Base-by-base conservation (phyloP, 2,113 vertebrate species). In the Centropristis striata region DNA sequence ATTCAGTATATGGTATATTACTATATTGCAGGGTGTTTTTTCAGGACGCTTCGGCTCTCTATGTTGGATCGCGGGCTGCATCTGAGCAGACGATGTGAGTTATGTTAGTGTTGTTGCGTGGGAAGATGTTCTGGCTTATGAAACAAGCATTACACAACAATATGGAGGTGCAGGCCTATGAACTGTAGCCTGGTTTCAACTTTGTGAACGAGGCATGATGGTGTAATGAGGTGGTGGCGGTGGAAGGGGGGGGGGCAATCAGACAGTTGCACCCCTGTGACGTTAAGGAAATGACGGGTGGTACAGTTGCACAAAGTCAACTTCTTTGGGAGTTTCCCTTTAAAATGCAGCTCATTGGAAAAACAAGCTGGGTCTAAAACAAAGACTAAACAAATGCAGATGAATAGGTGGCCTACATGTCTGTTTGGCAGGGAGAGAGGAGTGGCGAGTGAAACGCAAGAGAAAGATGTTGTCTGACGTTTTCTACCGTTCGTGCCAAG, bases 251-350 rank as follows among this genome's bases (percentile, higher is more conserved):
- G 61, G 69, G 18, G 44, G 41, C 53, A 20, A 8, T 36, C 8
- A 2, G n/a, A 39, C 47, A 53, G 80, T 78, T 78, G 78, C 44
- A 23, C 54, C 44, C 9, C 61, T 39, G 58, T 80, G 21, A 73
- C 0, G 4, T 42, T 44, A 20, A 64, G 63, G 57, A 64, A 39
- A 5, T 5, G 82, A 73, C 46, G 64, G 73, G 64, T 57, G 59
- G 63, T 70, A 67, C 37, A 18, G 80, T 88, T 83, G 83, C 80
- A 82, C 88, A 81, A 81, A 91, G 86, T 84, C 86, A 90, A 92
- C 87, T 78, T 79, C 54, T 46, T 13, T 69, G 89, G 84, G 86
- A 90, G 86, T 90, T 86, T 71, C 87, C 86, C 50, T 78, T 61
- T 68, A 49, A 88, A 87, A 75, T 2, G 53, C 4, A 5, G 49